Evolutionary conservation across 2,113 vertebrate species (phyloP), one percentile per base, ranked within the genome.

Genomic region (Ornithorhynchus anatinus): DNA sequence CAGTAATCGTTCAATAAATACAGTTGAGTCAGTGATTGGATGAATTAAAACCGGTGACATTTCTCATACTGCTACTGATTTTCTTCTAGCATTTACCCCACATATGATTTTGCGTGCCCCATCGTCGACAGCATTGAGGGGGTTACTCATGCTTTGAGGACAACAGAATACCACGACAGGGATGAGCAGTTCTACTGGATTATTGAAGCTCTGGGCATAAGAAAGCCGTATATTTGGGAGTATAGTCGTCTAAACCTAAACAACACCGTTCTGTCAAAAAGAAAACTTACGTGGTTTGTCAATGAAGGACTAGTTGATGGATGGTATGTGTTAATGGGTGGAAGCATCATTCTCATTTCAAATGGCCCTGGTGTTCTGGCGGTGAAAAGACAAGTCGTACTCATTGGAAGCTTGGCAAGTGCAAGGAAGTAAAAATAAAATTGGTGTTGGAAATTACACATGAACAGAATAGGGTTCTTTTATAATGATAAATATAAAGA

Each of bases 151-250:
- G 97, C 97, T 6, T 88, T 99, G 19, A 95, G 98, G 73, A 99
- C 98, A 68, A 99, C 97, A 0, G 98, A 99, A 84, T 99, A 99
- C 83, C 98, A 99, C 25, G 98, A 99, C 78, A 93, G 98, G 15
- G 98, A 99, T 20, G 97, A 99, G 15, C 98, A 99, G 54, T 99
- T 95, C 83, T 99, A 99, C 70, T 99, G 98, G 98, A 90, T 99
- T 35, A 99, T 99, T 40, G 86, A 96, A 17, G 94, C 96, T 5
- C 82, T 99, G 83, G 90, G 92, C 22, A 93, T 99, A 80, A 92
- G 98, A 47, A 98, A 96, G 45, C 98, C 97, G 0, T 94, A 97
- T 59, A 96, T 99, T 82, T 99, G 97, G 97, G 98, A 99, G 76
- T 99, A 99, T 8, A 93, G 97, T 66, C 89, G 97, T 23, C 95